Conservation (phyloP, 1,140 invertebrate genomes). For the Apis laboriosa region DNA sequence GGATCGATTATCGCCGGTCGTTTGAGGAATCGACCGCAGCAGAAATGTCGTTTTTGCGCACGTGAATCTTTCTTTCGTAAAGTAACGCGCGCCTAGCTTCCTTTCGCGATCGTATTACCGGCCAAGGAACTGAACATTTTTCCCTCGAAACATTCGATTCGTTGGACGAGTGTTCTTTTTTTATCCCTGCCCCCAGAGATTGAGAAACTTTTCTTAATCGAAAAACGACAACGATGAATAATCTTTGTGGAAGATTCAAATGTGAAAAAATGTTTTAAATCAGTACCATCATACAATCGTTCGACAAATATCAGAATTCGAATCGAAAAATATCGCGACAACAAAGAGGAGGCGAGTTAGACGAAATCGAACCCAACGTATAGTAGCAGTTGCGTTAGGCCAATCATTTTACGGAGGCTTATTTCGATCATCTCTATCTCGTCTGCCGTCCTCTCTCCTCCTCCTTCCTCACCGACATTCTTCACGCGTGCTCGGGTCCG, state of each 20-base stretch:
- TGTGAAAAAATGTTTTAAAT: too few relatives aligned
- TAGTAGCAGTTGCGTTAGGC: slow-evolving; percentile 56
- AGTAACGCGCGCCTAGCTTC: not conserved
- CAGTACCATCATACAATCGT: not conserved
- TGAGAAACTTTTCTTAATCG: too few relatives aligned
- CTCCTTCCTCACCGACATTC: slow-evolving; percentile 52
- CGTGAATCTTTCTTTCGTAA: not conserved
- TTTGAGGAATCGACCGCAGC: slow-evolving; percentile 56
- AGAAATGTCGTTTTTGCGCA: slow-evolving; percentile 58
- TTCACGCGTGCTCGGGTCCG: slow-evolving; percentile 56
- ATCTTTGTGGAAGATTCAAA: too few relatives aligned
- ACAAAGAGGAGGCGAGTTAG: slow-evolving; percentile 38
- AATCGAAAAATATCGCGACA: not conserved
- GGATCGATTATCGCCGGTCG: slow-evolving; percentile 63
- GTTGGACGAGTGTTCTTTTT: not conserved
- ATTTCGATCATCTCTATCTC: slow-evolving; percentile 56
- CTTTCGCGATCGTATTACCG: not conserved
- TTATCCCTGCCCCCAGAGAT: too few relatives aligned
- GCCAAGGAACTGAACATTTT: not conserved
- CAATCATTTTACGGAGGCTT: slow-evolving; percentile 68
- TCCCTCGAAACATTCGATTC: too few relatives aligned
- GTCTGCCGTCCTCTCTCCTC: slow-evolving; percentile 16
- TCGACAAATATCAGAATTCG: not conserved
- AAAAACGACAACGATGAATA: too few relatives aligned
- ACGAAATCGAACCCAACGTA: slow-evolving; percentile 46